Percentiles rank a stretch among this genome's conserved stretches.
These are phyloP conservation scores for Athalia rosae DNA, from an alignment of 2,888 invertebrate species.

Conservation along the genomic window DNA sequence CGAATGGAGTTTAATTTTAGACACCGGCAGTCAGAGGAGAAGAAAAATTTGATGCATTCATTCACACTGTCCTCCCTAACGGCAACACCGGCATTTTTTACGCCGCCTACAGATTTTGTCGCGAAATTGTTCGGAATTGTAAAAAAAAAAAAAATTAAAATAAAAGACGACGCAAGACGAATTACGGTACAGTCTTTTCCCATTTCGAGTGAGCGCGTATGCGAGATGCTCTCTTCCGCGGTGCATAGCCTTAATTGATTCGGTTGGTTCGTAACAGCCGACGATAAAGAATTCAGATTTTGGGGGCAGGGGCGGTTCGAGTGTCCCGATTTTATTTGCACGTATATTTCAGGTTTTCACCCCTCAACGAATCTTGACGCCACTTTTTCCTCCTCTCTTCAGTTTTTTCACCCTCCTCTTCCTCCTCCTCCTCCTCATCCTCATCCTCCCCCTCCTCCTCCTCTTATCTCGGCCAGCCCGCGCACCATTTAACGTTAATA, in stretches of 20 bases:
- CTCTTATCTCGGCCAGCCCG: slow-evolving; percentile 16
- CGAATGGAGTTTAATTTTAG: slow-evolving; percentile 41
- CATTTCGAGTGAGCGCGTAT: no score
- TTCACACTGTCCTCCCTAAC: background rate
- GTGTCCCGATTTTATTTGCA: background rate
- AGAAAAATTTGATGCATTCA: slow-evolving; percentile 42
- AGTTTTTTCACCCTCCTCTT: background rate
- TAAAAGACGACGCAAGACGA: no score
- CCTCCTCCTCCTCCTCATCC: slow-evolving; percentile 24
- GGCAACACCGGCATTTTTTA: no score
- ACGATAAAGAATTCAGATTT: background rate
- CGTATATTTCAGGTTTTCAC: background rate
- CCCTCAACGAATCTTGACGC: slow-evolving; percentile 23
- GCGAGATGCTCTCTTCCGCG: no score
- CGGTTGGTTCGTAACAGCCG: no score
- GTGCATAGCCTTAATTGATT: no score
- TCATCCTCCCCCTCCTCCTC: slow-evolving; percentile 15
- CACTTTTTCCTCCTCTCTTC: background rate
- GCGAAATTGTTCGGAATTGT: background rate
- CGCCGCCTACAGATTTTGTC: slow-evolving; percentile 5
- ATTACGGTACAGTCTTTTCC: no score
- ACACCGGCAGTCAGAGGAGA: background rate
- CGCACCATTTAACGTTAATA: slow-evolving; percentile 26
- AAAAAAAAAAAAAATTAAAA: no score
- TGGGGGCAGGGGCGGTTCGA: background rate